Evolutionary conservation across 2,888 invertebrate genomes (phyloP).

Genomic region (Temnothorax rugatulus): DNA sequence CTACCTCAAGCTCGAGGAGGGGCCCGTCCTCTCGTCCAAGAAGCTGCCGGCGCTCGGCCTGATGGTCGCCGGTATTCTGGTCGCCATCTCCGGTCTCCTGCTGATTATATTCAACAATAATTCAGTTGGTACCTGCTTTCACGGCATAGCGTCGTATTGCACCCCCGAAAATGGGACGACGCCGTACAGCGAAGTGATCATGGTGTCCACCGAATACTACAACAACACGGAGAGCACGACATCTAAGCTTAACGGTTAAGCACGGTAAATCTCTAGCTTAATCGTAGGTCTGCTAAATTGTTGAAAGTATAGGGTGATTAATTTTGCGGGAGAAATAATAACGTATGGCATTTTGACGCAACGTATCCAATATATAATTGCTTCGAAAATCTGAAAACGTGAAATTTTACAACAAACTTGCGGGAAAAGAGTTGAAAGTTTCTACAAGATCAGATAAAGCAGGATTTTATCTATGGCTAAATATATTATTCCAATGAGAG

Average conservation of each 20-base stretch:
- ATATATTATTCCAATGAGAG: neutral
- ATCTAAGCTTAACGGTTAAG: constrained; percentile 8
- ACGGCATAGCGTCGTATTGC: constrained; percentile 90
- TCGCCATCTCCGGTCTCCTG: constrained; percentile 89
- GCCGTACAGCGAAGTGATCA: neutral
- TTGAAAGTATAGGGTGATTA: constrained; percentile 37
- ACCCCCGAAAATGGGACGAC: constrained; percentile 59
- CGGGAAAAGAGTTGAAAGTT: neutral
- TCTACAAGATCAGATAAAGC: neutral
- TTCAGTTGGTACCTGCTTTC: constrained; percentile 87
- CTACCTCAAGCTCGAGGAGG: constrained; percentile 92
- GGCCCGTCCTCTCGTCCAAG: constrained; percentile 89
- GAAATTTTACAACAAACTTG: neutral
- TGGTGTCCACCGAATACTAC: neutral
- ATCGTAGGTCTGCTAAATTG: constrained; percentile 8
- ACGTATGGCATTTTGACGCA: neutral
- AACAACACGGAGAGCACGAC: neutral
- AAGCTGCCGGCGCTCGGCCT: constrained; percentile 92
- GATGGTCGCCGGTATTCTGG: constrained; percentile 90
- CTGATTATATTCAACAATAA: constrained; percentile 87
- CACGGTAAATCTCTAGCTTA: constrained; percentile 23
- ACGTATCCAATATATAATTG: neutral
- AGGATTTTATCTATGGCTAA: constrained; percentile 8
- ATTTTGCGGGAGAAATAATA: neutral
- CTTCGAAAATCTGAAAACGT: neutral